Evolutionary conservation across 2,888 invertebrate species (phyloP).

Genomic region (Branchellion lobata): DNA sequence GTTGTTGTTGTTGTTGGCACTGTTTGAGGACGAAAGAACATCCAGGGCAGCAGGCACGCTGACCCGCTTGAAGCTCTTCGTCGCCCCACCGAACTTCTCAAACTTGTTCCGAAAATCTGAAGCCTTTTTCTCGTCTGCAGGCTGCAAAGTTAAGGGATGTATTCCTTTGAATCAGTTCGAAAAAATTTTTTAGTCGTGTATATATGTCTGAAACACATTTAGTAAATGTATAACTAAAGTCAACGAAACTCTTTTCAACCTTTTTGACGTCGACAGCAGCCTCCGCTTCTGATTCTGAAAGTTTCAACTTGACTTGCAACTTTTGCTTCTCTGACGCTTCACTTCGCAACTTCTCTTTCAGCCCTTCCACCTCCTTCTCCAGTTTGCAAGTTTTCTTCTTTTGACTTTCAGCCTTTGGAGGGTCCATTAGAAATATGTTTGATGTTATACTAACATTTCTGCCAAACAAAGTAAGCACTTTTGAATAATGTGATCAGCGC

Average conservation of each 20-base stretch:
- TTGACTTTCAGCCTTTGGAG: not conserved
- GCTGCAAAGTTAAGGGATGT: conserved; percentile 28
- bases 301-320: conserved; percentile 27
- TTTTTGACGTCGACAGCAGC: conserved; percentile 24
- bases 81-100: conserved; percentile 49
- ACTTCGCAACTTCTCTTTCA: conserved; percentile 28
- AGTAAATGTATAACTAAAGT: no score
- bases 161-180: no score
- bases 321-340: conserved; percentile 26
- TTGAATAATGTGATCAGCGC: no score
- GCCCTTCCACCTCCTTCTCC: conserved; percentile 28
- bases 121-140: conserved; percentile 42
- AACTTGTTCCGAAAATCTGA: conserved; percentile 50
- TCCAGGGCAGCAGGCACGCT: conserved; percentile 41
- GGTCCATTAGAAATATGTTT: no score
- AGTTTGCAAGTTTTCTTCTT: conserved; percentile 23
- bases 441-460: no score
- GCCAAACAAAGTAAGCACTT: no score
- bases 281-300: not conserved
- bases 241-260: no score
- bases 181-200: no score
- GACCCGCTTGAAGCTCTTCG: conserved; percentile 18
- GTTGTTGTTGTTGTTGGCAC: conserved; percentile 22
- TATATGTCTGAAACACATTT: no score
- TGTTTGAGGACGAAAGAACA: conserved; percentile 16